Evolutionary conservation across 2,113 vertebrate genomes (phyloP).

Genomic region (Bubo bubo): DNA sequence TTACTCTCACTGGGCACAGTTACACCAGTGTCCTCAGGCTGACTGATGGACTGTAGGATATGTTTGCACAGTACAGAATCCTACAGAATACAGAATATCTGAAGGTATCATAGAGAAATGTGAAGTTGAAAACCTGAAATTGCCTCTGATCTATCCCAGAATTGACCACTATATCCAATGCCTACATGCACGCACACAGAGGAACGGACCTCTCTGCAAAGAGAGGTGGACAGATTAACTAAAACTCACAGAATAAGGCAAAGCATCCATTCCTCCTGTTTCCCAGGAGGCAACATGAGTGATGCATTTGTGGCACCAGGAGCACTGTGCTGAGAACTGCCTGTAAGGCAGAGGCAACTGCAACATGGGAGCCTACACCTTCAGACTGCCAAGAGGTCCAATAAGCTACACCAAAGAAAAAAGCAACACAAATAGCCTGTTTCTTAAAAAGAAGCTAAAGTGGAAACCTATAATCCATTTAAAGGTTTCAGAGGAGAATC

Average conservation of each 20-base stretch:
- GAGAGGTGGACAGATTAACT: too few relatives aligned
- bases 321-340: background rate
- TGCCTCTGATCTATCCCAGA: background rate
- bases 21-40: background rate
- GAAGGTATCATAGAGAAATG: background rate
- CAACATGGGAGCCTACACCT: background rate
- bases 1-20: background rate
- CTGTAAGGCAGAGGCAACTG: background rate
- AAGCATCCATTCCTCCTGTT: background rate
- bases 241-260: background rate
- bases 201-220: background rate
- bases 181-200: background rate
- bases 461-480: background rate
- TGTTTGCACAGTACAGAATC: background rate
- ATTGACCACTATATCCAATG: background rate
- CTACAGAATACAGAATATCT: background rate
- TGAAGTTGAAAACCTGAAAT: background rate
- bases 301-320: background rate
- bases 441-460: background rate
- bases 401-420: background rate
- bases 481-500: background rate
- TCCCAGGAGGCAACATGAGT: background rate
- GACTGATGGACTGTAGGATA: background rate
- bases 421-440: background rate
- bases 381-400: background rate